phyloP scores from a whole-genome alignment of 2,888 invertebrate species.

The Ischnura elegans region DNA sequence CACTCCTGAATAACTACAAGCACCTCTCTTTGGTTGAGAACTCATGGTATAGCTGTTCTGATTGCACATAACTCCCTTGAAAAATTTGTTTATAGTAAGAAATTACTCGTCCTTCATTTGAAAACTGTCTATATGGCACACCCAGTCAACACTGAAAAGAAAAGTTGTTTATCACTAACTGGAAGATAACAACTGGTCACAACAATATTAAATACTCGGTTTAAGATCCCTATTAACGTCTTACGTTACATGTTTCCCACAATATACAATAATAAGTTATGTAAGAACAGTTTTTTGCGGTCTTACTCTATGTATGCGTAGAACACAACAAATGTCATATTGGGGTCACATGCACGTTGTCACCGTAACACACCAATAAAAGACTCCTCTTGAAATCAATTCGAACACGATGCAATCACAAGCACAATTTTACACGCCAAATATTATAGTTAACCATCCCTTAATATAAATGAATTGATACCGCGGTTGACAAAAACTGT shows the following conservation, averaged over 20 bases:
- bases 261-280: background rate
- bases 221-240: background rate
- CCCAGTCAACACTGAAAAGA: slow-evolving; percentile 57
- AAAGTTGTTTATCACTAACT: slow-evolving; percentile 16
- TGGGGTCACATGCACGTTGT: slow-evolving; percentile 79
- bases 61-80: slow-evolving; percentile 52
- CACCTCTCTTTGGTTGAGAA: slow-evolving; percentile 47
- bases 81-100: background rate
- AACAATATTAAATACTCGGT: background rate
- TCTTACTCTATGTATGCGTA: background rate
- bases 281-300: background rate
- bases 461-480: background rate
- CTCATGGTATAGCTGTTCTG: slow-evolving; percentile 48
- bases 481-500: slow-evolving; percentile 52
- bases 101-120: slow-evolving; percentile 37
- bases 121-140: slow-evolving; percentile 52
- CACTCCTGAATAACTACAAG: slow-evolving; percentile 45
- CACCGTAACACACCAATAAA: slow-evolving; percentile 27
- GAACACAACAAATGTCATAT: slow-evolving; percentile 72
- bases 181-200: background rate
- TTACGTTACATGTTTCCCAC: background rate
- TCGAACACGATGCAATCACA: background rate
- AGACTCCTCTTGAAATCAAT: background rate
- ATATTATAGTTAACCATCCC: background rate
- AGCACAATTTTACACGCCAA: background rate